These are phyloP conservation scores for Drosophila ananassae DNA, from an alignment of 1,140 invertebrate species.

Conservation along the genomic window DNA sequence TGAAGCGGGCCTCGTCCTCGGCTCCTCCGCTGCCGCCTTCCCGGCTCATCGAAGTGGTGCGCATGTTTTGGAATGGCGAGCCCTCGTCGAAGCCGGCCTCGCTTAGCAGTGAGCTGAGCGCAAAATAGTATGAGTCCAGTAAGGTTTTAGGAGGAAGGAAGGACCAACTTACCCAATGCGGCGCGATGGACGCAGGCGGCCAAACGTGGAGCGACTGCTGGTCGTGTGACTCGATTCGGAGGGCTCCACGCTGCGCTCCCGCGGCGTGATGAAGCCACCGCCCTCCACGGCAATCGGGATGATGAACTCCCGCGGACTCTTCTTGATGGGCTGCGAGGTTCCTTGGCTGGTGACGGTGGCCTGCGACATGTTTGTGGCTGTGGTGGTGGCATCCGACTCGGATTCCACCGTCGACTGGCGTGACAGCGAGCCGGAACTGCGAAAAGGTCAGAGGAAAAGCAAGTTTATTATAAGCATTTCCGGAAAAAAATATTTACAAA, in stretches of 20 bases:
- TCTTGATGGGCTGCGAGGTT: slow-evolving; percentile 90
- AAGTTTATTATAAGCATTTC: slow-evolving; percentile 6
- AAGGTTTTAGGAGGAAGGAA: background rate
- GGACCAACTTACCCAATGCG: slow-evolving; percentile 66
- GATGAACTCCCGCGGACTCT: slow-evolving; percentile 94
- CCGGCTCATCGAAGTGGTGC: slow-evolving; percentile 85
- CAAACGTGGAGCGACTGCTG: slow-evolving; percentile 79
- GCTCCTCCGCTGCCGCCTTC: slow-evolving; percentile 83
- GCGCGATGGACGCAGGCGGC: slow-evolving; percentile 70
- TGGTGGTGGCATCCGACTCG: slow-evolving; percentile 87
- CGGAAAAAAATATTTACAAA: no score
- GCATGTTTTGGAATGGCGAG: slow-evolving; percentile 85
- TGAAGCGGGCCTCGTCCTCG: slow-evolving; percentile 85
- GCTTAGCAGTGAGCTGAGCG: slow-evolving; percentile 87
- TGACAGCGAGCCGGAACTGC: slow-evolving; percentile 85
- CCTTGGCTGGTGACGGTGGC: slow-evolving; percentile 62
- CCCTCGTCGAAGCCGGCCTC: slow-evolving; percentile 90
- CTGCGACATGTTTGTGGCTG: slow-evolving; percentile 71
- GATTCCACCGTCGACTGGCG: slow-evolving; percentile 89
- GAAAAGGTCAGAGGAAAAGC: slow-evolving; percentile 7
- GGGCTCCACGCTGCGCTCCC: slow-evolving; percentile 90
- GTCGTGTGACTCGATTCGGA: slow-evolving; percentile 86
- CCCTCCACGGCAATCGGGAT: slow-evolving; percentile 96
- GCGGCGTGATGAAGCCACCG: slow-evolving; percentile 92
- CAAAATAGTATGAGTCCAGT: slow-evolving; percentile 15